Evolutionary conservation across 2,113 vertebrate genomes (phyloP).

Genomic region (Stigmatopora argus): DNA sequence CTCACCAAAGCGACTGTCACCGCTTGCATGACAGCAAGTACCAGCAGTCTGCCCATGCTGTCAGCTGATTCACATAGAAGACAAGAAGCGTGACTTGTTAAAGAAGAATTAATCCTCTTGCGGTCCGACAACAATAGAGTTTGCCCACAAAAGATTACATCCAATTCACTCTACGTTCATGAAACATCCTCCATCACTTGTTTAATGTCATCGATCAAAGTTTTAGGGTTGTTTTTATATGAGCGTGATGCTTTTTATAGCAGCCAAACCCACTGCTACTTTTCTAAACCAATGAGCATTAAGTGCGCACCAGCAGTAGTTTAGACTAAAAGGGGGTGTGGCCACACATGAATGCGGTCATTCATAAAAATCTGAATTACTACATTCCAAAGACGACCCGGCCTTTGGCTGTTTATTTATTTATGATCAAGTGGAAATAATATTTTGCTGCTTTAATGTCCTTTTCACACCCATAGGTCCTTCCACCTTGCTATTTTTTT

Average conservation of each 20-base stretch:
- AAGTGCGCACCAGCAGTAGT: slow-evolving; percentile 20
- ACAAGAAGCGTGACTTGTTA: background rate
- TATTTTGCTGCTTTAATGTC: slow-evolving; percentile 68
- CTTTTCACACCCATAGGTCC: slow-evolving; percentile 51
- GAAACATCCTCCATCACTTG: slow-evolving; percentile 33
- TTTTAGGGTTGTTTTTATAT: slow-evolving; percentile 53
- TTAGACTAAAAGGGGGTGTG: slow-evolving; percentile 50
- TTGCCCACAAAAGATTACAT: slow-evolving; percentile 40
- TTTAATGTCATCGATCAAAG: slow-evolving; percentile 29
- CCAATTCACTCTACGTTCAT: slow-evolving; percentile 16
- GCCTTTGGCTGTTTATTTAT: slow-evolving; percentile 67
- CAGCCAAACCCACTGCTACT: slow-evolving; percentile 50
- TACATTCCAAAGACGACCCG: slow-evolving; percentile 66
- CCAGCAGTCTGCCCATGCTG: slow-evolving; percentile 63
- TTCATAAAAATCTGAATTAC: slow-evolving; percentile 74
- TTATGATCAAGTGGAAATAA: slow-evolving; percentile 57
- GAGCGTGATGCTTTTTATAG: slow-evolving; percentile 26
- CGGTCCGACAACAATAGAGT: slow-evolving; percentile 17
- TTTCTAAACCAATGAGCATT: slow-evolving; percentile 55
- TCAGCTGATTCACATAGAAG: slow-evolving; percentile 34
- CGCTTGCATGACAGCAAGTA: slow-evolving; percentile 45
- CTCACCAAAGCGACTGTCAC: slow-evolving; percentile 57
- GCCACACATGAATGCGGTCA: slow-evolving; percentile 71
- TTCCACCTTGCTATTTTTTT: slow-evolving; percentile 7
- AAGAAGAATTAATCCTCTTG: slow-evolving; percentile 34